A percentile compares a stretch with the other conserved stretches of the same genome.
These are phyloP conservation scores for Myrmecophaga tridactyla DNA, from an alignment of 2,113 vertebrate genomes.

Conservation along the genomic window DNA sequence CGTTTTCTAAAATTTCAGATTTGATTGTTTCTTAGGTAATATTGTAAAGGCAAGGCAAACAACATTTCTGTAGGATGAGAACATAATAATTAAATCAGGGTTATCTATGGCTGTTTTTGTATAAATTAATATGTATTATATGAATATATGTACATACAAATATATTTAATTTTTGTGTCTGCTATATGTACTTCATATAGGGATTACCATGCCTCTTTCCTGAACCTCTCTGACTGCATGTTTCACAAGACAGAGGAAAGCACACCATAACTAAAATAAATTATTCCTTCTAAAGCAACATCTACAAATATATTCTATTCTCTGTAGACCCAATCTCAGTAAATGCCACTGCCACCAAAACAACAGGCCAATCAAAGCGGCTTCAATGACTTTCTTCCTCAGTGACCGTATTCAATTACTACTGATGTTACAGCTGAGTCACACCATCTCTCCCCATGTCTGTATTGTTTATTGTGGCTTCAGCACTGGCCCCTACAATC, in stretches of 20 bases:
- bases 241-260: not conserved
- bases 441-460: not conserved
- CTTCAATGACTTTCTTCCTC: not conserved
- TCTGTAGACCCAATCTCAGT: not conserved
- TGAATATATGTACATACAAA: not conserved
- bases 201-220: not conserved
- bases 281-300: not conserved
- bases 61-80: not conserved
- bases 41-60: conserved; percentile 34
- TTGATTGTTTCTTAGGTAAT: not conserved
- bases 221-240: not conserved
- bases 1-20: conserved; percentile 12
- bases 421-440: not conserved
- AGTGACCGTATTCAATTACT: not conserved
- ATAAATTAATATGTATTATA: not conserved
- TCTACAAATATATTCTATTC: not conserved
- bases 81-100: not conserved
- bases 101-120: not conserved
- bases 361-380: not conserved
- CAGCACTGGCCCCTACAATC: not conserved
- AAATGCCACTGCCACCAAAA: not conserved
- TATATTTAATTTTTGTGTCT: not conserved
- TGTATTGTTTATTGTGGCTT: not conserved
- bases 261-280: not conserved
- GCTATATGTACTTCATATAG: not conserved